Evolutionary conservation across 2,888 invertebrate species (phyloP), one percentile per base, ranked within the genome.

Genomic region (Cephus pulcher): DNA sequence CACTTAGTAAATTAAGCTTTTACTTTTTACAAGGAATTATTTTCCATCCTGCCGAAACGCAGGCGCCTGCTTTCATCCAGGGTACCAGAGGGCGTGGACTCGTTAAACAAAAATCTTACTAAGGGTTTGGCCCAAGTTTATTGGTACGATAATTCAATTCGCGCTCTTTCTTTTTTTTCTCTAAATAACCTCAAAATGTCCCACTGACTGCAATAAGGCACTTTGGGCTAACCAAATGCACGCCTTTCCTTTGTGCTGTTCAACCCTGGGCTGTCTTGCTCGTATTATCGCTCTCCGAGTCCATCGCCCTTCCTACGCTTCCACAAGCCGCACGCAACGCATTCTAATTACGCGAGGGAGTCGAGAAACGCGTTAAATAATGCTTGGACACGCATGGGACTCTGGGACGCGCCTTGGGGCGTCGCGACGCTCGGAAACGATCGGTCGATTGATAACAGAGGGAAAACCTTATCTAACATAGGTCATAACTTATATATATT

Each of bases 261-360:
- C 56, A 6, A 56, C 23, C 56, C 23, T 56, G 56, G 9, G 56
- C 56, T 56, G 23, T 56, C 23, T 56, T 23, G 2, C 23, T 56
- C 9, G 56, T 56, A 23, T 56, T 32, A 71, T 71, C 71, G 6
- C 32, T 23, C 71, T 32, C 9, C 23, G 71, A n/a, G 71, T 71
- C 71, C 71, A 71, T 34, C 71, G 34, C 71, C 71, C 71, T 71
- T 33, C 23, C 56, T 71, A 71, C 71, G 71, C 71, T 32, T 71
- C 71, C 32, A 71, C 78, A 83, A 56, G 79, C 80, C 82, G 83
- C 83, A 82, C 85, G 85, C 82, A 82, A 82, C 80, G 85, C 86
- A 86, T 86, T 84, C 83, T 85, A 86, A 88, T 85, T 81, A 81
- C 82, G 77, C 79, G 76, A 82, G 56, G 80, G 56, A 56, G 56